A percentile compares a stretch with the other conserved stretches of the same genome.
Conservation (phyloP, 2,113 vertebrate genomes). For the Scatophagus argus region DNA sequence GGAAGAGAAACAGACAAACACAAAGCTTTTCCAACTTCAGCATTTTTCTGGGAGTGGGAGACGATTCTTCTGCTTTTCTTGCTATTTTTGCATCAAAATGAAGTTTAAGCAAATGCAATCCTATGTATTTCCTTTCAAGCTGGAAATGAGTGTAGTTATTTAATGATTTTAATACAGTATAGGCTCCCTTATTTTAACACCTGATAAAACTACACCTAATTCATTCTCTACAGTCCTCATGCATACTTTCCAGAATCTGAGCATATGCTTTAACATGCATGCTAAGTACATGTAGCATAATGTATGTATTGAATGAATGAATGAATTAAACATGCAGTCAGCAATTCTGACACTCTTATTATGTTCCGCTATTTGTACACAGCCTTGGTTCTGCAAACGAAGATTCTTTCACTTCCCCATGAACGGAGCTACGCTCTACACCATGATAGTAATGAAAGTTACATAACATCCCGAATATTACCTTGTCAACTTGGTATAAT, state of each 20-base stretch:
- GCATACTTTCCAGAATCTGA: background rate
- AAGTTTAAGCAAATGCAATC: background rate
- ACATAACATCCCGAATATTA: too few species aligned
- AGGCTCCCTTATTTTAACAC: background rate
- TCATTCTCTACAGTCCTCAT: background rate
- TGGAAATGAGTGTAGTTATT: background rate
- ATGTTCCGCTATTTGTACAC: background rate
- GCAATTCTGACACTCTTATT: too few species aligned
- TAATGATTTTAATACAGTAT: background rate
- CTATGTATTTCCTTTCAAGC: conserved; percentile 3
- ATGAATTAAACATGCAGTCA: background rate
- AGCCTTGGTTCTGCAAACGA: too few species aligned
- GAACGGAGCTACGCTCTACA: too few species aligned
- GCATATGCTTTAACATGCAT: background rate
- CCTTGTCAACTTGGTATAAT: too few species aligned
- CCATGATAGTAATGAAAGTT: too few species aligned
- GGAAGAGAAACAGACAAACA: background rate
- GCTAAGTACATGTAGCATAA: background rate
- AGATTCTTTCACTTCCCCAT: too few species aligned
- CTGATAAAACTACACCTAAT: background rate
- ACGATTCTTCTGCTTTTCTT: background rate
- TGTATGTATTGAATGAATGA: background rate
- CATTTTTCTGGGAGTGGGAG: background rate
- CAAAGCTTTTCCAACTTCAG: background rate
- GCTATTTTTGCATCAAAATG: conserved; percentile 15